Base-by-base conservation (phyloP, 1,140 invertebrate genomes). In the Dreissena polymorpha region DNA sequence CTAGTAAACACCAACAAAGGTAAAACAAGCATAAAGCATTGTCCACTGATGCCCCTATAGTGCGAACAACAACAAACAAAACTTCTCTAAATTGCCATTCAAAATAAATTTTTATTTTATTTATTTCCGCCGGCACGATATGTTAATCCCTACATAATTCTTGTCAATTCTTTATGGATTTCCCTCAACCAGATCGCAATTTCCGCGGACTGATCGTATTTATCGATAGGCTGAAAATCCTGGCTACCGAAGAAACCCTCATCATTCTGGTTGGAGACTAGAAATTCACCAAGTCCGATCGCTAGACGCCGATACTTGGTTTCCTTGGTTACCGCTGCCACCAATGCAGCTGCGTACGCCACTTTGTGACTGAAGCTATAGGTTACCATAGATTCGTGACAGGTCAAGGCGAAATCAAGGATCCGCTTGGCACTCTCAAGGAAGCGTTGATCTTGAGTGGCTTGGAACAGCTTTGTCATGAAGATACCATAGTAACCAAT, bases 351-450 rank as follows among this genome's bases (percentile, higher is more conserved):
- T 21, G 73, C 87, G 55, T 84, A 85, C 14, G 75, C 83, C 13
- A 85, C 79, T 55, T 85, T 88, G 73, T 88, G 87, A 80, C 87
- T 88, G 14, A 81, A 80, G 67, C 74, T 76, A 68, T 81, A 88
- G n/a, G 69, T 73, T 60, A 72, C 85, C 2, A 88, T 72, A 39
- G 75, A 76, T 57, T 88, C 81, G 65, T 85, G 70, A 49, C 87
- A 88, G 14, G 76, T 74, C 13, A 85, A 25, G 3, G 83, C 75
- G 55, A 86, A 88, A 68, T 88, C 87, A 10, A 88, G 50, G n/a
- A 86, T 71, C 12, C 21, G 18, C 39, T 81, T 76, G 2, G 85
- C 85, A 25, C 64, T 77, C 13, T 84, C 63, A 14, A 88, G 68
- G 70, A 83, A 86, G 60, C 77, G 63, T 68, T 64, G 5, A 27